Evolutionary conservation across 2,888 invertebrate genomes (phyloP).

Genomic region (Aphidoletes aphidimyza): DNA sequence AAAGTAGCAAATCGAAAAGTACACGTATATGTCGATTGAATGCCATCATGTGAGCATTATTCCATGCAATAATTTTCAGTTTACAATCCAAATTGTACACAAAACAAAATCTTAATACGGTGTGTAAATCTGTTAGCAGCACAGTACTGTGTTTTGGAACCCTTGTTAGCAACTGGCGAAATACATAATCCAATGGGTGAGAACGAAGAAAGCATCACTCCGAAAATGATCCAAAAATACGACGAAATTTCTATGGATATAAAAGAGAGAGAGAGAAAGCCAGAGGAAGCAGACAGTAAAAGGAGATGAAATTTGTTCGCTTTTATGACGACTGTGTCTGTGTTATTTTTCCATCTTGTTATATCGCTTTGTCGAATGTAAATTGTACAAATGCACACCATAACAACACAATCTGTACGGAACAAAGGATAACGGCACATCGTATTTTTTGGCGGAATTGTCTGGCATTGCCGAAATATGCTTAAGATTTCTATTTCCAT

Average conservation of each 20-base stretch:
- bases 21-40: neutral
- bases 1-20: neutral
- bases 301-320: constrained; percentile 41
- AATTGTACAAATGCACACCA: constrained; percentile 38
- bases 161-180: constrained; percentile 1
- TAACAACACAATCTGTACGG: neutral
- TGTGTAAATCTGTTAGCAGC: neutral
- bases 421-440: neutral
- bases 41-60: neutral
- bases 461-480: neutral
- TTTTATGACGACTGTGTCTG: neutral
- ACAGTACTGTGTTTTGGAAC: neutral
- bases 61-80: constrained; percentile 18
- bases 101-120: neutral
- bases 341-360: constrained; percentile 34
- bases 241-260: constrained; percentile 1
- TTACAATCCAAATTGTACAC: constrained; percentile 13
- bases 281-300: neutral
- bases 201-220: neutral
- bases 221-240: constrained; percentile 28
- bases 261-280: neutral
- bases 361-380: constrained; percentile 21
- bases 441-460: neutral
- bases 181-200: neutral
- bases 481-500: neutral